Percentiles rank a stretch among this genome's conserved stretches.
phyloP scores from a whole-genome alignment of 2,113 vertebrate genomes.

The Crypturellus undulatus region DNA sequence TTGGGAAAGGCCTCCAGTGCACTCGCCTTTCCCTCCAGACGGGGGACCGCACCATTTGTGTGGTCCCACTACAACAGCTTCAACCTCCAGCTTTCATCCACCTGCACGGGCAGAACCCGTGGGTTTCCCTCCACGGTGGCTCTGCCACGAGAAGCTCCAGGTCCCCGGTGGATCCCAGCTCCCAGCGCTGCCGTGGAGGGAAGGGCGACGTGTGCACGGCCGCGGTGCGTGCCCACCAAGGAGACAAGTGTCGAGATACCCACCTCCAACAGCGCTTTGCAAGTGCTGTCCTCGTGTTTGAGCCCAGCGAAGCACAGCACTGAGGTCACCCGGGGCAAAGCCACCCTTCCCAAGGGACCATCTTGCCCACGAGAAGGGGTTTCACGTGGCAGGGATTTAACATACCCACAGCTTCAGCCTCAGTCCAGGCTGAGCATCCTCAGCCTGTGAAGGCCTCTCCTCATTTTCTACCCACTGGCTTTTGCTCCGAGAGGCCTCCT shows the following conservation, averaged over 20 bases:
- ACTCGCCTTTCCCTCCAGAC: fast-evolving
- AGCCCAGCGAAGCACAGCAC: neutral
- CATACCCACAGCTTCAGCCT: fast-evolving
- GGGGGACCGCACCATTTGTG: fast-evolving
- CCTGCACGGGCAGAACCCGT: neutral
- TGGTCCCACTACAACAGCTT: neutral
- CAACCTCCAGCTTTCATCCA: neutral
- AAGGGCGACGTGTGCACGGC: neutral
- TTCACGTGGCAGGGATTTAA: neutral
- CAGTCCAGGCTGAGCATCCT: neutral
- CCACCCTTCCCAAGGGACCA: fast-evolving
- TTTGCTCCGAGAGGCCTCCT: neutral
- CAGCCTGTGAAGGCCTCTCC: neutral
- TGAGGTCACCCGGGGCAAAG: neutral
- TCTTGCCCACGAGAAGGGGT: neutral
- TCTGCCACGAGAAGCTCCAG: neutral
- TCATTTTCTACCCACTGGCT: neutral
- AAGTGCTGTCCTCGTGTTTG: no score
- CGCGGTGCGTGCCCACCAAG: neutral
- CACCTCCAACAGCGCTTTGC: neutral
- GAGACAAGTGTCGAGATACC: fast-evolving
- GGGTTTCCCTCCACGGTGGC: neutral
- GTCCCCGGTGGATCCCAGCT: neutral
- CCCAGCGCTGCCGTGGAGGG: neutral
- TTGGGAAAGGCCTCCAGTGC: fast-evolving